Base-by-base conservation (phyloP, 2,888 invertebrate genomes). In the Ophion costatus region DNA sequence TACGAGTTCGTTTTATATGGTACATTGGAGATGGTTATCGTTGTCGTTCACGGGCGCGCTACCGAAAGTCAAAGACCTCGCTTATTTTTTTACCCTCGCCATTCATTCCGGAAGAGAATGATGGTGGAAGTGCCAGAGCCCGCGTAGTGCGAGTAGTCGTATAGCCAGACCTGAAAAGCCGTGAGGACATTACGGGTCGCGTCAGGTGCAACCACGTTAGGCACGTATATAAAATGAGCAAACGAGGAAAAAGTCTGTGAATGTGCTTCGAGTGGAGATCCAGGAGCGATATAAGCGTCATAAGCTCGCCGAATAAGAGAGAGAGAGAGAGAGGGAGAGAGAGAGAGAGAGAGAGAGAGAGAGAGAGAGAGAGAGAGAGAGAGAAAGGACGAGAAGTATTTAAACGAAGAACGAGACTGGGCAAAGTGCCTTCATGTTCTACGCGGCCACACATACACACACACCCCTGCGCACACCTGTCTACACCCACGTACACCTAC, bases 351-450 rank as follows among this genome's bases (percentile, higher is more conserved):
- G 56, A 38, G 71, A 33, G 74, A 3, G 61, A 29, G 29, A 45
- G 63, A 70, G 20, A 57, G 20, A 64, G 20, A 45, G 24, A 29
- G 56, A 70, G 56, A 56, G 56, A 20, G 29, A 33, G 38, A 20
- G 57, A 20, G 63, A 29, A 24, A 67, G 24, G 59, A n/a, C 61
- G 51, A 63, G 24, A 45, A 76, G 80, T 87, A 87, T 87, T 87
- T 83, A 83, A 85, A 82, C 78, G 83, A 80, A 59, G 69, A 85
- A 87, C 85, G 87, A 81, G 86, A 75, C 78, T 45, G 80, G 69
- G 74, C 84, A 66, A 81, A 83, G 71, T 73, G 80, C 69, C 80
- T 71, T 29, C 17, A 69, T 29, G 51, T 51, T 24, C 45, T 20
- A 38, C 66, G 33, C 66, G 33, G 11, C 4, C 66, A n/a, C 38